Percentiles rank a stretch among this genome's conserved stretches.
Evolutionary conservation across 2,113 vertebrate genomes (phyloP).

Genomic region (Speoplatyrhinus poulsoni): DNA sequence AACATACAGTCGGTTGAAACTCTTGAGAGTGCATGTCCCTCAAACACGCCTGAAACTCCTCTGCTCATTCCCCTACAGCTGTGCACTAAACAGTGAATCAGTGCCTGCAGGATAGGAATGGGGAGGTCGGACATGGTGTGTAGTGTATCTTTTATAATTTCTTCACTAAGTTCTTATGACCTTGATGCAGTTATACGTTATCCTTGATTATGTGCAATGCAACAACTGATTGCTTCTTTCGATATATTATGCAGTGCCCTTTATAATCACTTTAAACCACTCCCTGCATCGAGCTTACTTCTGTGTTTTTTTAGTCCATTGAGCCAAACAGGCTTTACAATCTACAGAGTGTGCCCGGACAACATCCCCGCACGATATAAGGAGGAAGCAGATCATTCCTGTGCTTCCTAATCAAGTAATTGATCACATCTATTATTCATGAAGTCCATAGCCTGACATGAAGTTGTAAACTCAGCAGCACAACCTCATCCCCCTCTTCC

Average conservation of each 20-base stretch:
- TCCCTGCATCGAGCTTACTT: conserved; percentile 41
- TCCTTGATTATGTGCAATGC: conserved; percentile 1
- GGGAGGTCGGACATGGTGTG: no score
- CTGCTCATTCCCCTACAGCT: conserved; percentile 22
- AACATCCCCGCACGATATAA: conserved; percentile 54
- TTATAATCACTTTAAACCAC: conserved; percentile 27
- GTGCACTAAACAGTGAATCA: not conserved
- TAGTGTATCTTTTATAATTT: no score
- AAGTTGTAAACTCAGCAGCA: conserved; percentile 72
- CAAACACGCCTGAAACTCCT: no score
- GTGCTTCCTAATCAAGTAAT: conserved; percentile 73
- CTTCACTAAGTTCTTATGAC: no score
- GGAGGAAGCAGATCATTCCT: conserved; percentile 68
- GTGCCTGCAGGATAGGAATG: no score
- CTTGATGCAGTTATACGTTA: no score
- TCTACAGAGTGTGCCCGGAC: conserved; percentile 56
- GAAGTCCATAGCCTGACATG: conserved; percentile 67
- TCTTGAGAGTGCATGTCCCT: no score
- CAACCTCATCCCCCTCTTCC: conserved; percentile 45
- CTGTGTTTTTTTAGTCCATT: conserved; percentile 54
- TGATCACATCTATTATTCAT: conserved; percentile 78
- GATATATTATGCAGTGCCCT: conserved; percentile 16
- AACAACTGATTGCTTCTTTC: conserved; percentile 24
- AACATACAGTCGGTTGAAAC: no score
- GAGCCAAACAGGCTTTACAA: conserved; percentile 57